Evolutionary conservation across 2,888 invertebrate genomes (phyloP).

Genomic region (Anoplius nigerrimus): DNA sequence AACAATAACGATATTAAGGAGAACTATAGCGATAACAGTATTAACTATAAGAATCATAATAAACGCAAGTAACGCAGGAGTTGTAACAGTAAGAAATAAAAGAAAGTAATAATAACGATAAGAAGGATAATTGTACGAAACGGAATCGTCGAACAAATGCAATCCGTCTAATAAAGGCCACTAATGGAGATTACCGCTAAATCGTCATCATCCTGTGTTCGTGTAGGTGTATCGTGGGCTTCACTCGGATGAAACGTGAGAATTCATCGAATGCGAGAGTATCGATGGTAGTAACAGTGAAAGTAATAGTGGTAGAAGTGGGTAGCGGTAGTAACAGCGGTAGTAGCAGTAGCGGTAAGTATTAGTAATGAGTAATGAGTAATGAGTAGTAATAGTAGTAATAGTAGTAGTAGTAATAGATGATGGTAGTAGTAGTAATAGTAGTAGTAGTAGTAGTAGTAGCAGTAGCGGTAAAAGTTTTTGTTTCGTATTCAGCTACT

Average conservation of each 20-base stretch:
- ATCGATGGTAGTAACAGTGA: too few species aligned
- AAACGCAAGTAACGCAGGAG: not conserved
- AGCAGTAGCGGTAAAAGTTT: slow-evolving; percentile 40
- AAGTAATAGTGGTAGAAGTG: too few species aligned
- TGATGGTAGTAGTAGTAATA: slow-evolving; percentile 5
- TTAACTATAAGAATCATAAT: not conserved
- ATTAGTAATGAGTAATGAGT: not conserved
- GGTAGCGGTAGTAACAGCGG: not conserved
- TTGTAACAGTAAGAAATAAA: not conserved
- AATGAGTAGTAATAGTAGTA: slow-evolving; percentile 5
- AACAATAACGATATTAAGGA: not conserved
- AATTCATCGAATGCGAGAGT: not conserved
- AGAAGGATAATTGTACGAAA: slow-evolving; percentile 8
- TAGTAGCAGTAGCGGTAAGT: not conserved
- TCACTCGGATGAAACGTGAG: slow-evolving; percentile 22
- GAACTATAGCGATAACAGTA: not conserved
- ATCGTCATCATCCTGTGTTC: not conserved
- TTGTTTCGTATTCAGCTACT: slow-evolving; percentile 59
- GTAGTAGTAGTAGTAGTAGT: slow-evolving; percentile 28
- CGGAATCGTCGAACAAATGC: slow-evolving; percentile 28
- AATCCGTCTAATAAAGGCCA: slow-evolving; percentile 35
- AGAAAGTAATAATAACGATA: not conserved
- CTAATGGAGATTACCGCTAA: slow-evolving; percentile 24
- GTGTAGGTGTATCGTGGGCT: slow-evolving; percentile 19
- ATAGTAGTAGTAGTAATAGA: slow-evolving; percentile 4